Conservation (phyloP, 1,140 invertebrate genomes). For the Propsilocerus akamusi region DNA sequence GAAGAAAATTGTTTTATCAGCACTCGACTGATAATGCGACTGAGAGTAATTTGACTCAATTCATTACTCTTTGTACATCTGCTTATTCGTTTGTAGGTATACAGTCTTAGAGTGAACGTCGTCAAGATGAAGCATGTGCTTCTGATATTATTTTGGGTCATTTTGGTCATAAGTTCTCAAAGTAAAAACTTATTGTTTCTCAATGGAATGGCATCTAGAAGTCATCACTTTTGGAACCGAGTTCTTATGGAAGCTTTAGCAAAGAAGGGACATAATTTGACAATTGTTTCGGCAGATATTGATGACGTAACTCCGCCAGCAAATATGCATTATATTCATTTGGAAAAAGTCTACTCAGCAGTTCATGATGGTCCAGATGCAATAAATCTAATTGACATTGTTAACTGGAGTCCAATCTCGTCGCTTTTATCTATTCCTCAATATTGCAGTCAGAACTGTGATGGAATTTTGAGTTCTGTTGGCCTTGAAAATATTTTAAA, state of each 20-base stretch:
- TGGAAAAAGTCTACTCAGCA: neutral
- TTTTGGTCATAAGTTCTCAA: too few species aligned
- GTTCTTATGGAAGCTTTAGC: conserved; percentile 10
- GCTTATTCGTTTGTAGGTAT: too few species aligned
- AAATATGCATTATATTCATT: neutral
- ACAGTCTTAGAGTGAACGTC: too few species aligned
- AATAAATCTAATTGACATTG: neutral
- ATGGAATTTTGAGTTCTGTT: neutral
- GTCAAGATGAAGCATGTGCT: too few species aligned
- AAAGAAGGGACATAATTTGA: conserved; percentile 12
- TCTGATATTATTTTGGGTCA: too few species aligned
- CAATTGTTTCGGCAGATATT: conserved; percentile 10
- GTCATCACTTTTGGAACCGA: too few species aligned
- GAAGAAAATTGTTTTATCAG: too few species aligned
- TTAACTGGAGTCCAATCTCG: neutral
- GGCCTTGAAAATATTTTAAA: neutral
- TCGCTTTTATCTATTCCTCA: neutral
- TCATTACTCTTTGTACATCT: too few species aligned
- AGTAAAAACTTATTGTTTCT: too few species aligned
- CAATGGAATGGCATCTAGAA: too few species aligned
- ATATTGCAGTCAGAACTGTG: neutral
- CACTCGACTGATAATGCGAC: too few species aligned
- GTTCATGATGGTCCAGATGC: neutral
- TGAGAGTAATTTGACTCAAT: too few species aligned
- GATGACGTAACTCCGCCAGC: neutral